phyloP scores from a whole-genome alignment of 2,888 invertebrate species.

The Cantharis nigra region DNA sequence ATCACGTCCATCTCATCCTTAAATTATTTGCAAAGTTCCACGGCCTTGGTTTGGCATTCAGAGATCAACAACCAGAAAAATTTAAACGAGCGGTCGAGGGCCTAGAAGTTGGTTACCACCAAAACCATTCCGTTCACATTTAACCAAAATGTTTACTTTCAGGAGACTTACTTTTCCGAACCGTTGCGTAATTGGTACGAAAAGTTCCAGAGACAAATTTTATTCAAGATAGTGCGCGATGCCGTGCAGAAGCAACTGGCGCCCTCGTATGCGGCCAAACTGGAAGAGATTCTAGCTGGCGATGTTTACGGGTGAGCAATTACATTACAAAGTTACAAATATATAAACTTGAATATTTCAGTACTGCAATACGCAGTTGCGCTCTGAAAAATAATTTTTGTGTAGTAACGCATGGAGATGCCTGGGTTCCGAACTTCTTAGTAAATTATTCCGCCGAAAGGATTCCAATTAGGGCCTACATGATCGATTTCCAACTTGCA shows the following conservation, averaged over 20 bases:
- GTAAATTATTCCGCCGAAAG: conserved; percentile 53
- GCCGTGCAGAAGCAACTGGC: conserved; percentile 69
- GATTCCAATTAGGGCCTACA: conserved; percentile 57
- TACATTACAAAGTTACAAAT: conserved; percentile 4
- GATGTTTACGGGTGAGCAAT: conserved; percentile 57
- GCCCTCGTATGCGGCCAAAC: conserved; percentile 61
- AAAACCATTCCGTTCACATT: neutral
- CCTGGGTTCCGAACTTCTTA: conserved; percentile 77
- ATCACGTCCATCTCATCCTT: conserved; percentile 48
- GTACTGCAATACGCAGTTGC: conserved; percentile 41
- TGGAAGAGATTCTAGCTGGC: conserved; percentile 60
- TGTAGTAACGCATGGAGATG: conserved; percentile 73
- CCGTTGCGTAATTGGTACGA: conserved; percentile 62
- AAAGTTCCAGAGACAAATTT: conserved; percentile 57
- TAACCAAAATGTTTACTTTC: conserved; percentile 8
- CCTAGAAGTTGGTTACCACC: conserved; percentile 41
- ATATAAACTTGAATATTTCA: conserved; percentile 35
- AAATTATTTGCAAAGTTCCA: conserved; percentile 55
- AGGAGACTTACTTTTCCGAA: conserved; percentile 65
- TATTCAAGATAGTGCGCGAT: conserved; percentile 63
- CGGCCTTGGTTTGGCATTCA: conserved; percentile 55
- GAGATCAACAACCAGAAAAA: conserved; percentile 50
- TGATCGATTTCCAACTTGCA: conserved; percentile 74
- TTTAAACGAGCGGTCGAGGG: conserved; percentile 42
- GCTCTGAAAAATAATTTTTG: conserved; percentile 46